These are phyloP conservation scores for Chondrilla cf. caribensis DNA, from an alignment of 37 sponge, comb jelly and placozoan species.

Conservation along the genomic window DNA sequence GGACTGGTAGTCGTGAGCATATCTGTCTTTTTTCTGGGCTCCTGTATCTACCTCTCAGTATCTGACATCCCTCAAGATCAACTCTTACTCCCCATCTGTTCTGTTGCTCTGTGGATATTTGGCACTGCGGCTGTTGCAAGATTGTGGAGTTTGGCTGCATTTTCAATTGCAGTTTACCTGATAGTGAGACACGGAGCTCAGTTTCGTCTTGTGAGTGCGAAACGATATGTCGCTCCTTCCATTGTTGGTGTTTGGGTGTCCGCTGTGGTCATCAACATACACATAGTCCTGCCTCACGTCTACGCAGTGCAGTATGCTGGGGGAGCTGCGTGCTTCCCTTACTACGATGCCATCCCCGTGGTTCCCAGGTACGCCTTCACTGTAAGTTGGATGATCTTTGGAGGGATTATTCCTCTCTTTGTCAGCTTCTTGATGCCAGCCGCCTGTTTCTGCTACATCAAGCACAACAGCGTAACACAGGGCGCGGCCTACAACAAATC, in stretches of 20 bases:
- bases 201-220: not conserved
- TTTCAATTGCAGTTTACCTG: not conserved
- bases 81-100: not conserved
- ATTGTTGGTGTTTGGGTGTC: not conserved
- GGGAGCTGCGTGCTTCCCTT: not conserved
- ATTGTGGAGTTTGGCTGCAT: conserved; percentile 5
- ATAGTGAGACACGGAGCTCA: not conserved
- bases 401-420: not conserved
- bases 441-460: not conserved
- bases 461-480: not conserved
- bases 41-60: not conserved
- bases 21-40: not conserved
- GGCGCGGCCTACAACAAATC: not conserved
- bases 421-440: not conserved
- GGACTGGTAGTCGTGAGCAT: not conserved
- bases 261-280: not conserved
- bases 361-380: not conserved
- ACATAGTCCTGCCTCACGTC: not conserved
- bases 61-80: not conserved
- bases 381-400: not conserved
- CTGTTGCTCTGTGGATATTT: conserved; percentile 6
- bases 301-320: not conserved
- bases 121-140: conserved; percentile 12
- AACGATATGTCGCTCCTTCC: not conserved
- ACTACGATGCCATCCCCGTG: not conserved